Conservation (phyloP, 1,140 invertebrate genomes). For the Ladona fulva region DNA sequence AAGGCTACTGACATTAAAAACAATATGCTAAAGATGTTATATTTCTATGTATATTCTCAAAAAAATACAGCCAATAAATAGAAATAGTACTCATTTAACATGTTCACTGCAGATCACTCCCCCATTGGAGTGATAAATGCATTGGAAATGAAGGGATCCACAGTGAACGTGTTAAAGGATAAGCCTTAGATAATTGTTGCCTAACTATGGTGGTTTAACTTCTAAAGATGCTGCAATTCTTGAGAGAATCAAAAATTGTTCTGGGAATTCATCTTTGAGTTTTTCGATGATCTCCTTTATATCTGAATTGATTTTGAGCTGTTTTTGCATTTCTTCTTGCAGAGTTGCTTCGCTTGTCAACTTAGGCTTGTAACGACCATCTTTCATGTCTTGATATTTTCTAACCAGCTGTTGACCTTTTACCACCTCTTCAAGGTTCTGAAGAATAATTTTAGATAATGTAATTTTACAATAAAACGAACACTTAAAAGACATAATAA, state of each 20-base stretch:
- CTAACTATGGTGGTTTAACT: not conserved
- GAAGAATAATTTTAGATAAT: not conserved
- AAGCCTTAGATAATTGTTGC: no score
- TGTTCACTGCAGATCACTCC: no score
- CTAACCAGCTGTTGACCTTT: not conserved
- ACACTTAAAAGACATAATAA: no score
- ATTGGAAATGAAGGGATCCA: no score
- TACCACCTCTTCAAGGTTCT: not conserved
- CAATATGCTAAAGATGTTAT: no score
- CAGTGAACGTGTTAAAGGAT: no score
- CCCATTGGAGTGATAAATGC: no score
- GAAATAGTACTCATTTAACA: no score
- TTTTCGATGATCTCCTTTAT: not conserved
- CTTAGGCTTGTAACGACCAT: not conserved
- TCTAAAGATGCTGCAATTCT: not conserved
- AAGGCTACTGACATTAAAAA: no score
- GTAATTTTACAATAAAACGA: no score
- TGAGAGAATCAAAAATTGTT: not conserved
- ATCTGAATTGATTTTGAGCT: not conserved
- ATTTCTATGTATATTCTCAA: no score
- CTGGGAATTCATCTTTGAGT: not conserved
- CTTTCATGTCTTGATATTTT: not conserved
- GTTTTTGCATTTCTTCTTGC: not conserved
- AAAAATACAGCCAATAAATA: no score
- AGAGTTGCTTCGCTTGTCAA: not conserved